Percentiles rank a stretch among this genome's conserved stretches.
Conservation (phyloP, 1,140 invertebrate species). For the Paraescarpia echinospica region DNA sequence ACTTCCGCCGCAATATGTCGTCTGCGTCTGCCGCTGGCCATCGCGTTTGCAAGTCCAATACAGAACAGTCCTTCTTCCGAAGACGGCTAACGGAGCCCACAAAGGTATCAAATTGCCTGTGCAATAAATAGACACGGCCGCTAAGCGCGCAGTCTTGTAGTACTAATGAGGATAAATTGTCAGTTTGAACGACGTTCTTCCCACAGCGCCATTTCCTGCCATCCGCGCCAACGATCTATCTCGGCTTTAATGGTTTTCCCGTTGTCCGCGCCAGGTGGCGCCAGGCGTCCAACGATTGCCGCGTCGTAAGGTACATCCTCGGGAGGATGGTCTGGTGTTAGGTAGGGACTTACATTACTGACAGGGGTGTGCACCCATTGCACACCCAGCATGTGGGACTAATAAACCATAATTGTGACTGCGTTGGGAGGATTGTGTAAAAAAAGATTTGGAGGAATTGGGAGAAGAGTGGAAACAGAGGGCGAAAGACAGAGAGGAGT, state of each 20-base stretch:
- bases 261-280: not conserved
- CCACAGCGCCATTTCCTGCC: not conserved
- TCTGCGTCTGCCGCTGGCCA: not conserved
- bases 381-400: too few species aligned
- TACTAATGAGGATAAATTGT: constrained; percentile 1
- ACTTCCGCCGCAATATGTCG: not conserved
- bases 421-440: too few species aligned
- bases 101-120: not conserved
- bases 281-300: not conserved
- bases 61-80: not conserved
- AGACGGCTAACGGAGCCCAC: not conserved
- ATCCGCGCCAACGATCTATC: not conserved
- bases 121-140: constrained; percentile 3
- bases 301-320: too few species aligned
- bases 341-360: too few species aligned
- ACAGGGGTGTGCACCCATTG: too few species aligned
- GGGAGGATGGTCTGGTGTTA: too few species aligned
- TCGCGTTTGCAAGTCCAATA: not conserved
- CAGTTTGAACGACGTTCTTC: not conserved
- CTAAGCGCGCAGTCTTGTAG: constrained; percentile 3
- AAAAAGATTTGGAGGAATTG: too few species aligned
- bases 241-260: not conserved
- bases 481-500: too few species aligned
- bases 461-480: too few species aligned
- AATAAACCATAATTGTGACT: too few species aligned